Percentiles rank a stretch among this genome's conserved stretches.
These are phyloP conservation scores for Apis cerana DNA, from an alignment of 1,140 invertebrate species.

Conservation along the genomic window DNA sequence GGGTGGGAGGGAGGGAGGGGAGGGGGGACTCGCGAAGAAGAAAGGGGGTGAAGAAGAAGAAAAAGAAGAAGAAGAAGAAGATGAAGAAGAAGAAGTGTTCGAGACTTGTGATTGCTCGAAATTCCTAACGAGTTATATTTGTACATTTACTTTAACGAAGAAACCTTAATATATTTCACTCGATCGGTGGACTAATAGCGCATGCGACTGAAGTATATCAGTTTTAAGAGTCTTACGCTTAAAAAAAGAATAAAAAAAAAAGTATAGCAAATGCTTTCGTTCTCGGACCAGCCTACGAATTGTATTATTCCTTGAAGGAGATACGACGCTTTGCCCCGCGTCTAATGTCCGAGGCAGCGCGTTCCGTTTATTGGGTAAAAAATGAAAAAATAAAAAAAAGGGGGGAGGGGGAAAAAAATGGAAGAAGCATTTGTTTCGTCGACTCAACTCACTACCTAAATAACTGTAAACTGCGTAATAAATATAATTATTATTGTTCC, in stretches of 20 bases:
- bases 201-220: slow-evolving; percentile 56
- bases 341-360: background rate
- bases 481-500: slow-evolving; percentile 55
- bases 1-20: background rate
- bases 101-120: slow-evolving; percentile 48
- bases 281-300: slow-evolving; percentile 32
- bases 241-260: slow-evolving; percentile 5
- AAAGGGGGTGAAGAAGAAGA: background rate
- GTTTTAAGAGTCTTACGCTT: slow-evolving; percentile 51
- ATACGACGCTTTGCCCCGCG: background rate
- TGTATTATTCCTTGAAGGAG: slow-evolving; percentile 4
- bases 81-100: slow-evolving; percentile 27
- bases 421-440: slow-evolving; percentile 51
- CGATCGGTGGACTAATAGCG: slow-evolving; percentile 53
- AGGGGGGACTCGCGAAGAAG: background rate
- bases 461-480: slow-evolving; percentile 55
- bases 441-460: slow-evolving; percentile 53
- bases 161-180: slow-evolving; percentile 56
- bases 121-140: slow-evolving; percentile 56
- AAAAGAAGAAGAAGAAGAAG: background rate
- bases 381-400: background rate
- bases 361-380: slow-evolving; percentile 16
- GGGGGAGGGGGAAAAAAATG: background rate
- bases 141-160: slow-evolving; percentile 56
- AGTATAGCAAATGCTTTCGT: slow-evolving; percentile 55